A percentile compares a stretch with the other conserved stretches of the same genome.
Evolutionary conservation across 1,140 invertebrate genomes (phyloP).

Genomic region (Diorhabda carinulata): DNA sequence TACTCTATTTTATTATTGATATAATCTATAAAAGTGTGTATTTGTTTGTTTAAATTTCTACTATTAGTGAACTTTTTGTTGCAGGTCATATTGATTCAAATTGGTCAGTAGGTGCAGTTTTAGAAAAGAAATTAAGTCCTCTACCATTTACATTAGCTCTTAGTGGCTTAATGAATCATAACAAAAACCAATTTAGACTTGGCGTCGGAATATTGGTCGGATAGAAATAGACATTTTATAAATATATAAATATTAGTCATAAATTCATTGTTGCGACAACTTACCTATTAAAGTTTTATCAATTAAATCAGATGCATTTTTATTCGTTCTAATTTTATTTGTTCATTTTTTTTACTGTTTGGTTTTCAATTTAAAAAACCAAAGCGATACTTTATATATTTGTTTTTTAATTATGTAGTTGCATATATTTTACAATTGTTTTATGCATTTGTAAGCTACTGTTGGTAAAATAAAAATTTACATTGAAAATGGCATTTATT

Average conservation of each 20-base stretch:
- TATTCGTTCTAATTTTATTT: neutral
- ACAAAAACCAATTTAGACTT: constrained; percentile 81
- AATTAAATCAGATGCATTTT: constrained; percentile 16
- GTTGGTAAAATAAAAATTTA: neutral
- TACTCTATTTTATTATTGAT: too few species aligned
- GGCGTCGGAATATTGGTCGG: constrained; percentile 86
- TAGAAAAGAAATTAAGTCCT: constrained; percentile 90
- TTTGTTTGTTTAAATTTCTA: too few species aligned
- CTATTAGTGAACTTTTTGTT: constrained; percentile 33
- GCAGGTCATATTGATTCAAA: constrained; percentile 89
- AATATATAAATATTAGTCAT: constrained; percentile 8
- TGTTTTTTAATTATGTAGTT: neutral
- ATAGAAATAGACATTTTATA: constrained; percentile 47
- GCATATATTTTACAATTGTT: constrained; percentile 6
- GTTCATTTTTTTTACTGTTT: neutral
- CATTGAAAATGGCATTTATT: neutral
- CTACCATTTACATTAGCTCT: constrained; percentile 91
- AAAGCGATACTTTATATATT: neutral
- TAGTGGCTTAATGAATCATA: constrained; percentile 90
- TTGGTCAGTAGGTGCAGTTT: constrained; percentile 88
- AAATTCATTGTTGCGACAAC: constrained; percentile 22
- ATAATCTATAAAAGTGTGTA: too few species aligned
- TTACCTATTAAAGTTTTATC: constrained; percentile 19
- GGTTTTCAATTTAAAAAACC: too few species aligned
- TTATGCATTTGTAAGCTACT: neutral